Evolutionary conservation across 2,113 vertebrate species (phyloP), one percentile per base, ranked within the genome.

Genomic region (Poeciliopsis occidentalis): DNA sequence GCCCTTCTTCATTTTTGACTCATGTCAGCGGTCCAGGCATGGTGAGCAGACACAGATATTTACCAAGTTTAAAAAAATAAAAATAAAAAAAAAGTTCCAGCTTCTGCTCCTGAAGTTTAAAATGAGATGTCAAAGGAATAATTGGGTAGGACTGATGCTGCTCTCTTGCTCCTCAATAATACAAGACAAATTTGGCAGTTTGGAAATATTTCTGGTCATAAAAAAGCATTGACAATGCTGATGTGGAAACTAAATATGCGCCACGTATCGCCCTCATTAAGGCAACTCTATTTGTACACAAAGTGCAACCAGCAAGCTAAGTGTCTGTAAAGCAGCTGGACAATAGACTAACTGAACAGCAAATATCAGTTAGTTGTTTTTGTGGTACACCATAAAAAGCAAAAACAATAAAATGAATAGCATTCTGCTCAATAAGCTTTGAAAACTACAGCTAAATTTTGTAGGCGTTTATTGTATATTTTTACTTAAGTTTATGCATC

Each of bases 1-100:
- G 88, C 88, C 89, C 82, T 88, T 82, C 63, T 78, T 75, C 73
- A 62, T 78, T 80, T 82, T 75, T 41, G 39, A 26, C 79, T 76
- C 13, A n/a, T n/a, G n/a, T n/a, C n/a, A n/a, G n/a, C n/a, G n/a
- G n/a, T n/a, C n/a, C n/a, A n/a, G n/a, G n/a, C n/a, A n/a, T n/a
- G n/a, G n/a, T n/a, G n/a, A n/a, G n/a, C n/a, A n/a, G n/a, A n/a
- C n/a, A 90, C 92, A 84, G 83, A 82, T 87, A 32, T 90, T 85
- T 39, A 51, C 3, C 44, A 51, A 51, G 22, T 17, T 54, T 54
- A 54, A 54, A 54, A 31, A 4, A 31, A 31, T n/a, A 31, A 31
- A 24, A 31, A 4, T 0, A 31, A 31, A 31, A 29, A 29, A 29
- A 29, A 29, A 29, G 24, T 57, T 24, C 10, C 22, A n/a, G 24